Percentiles rank a stretch among this genome's conserved stretches.
phyloP scores from a whole-genome alignment of 2,797 vertebrate genomes.

The Anguilla obscura region DNA sequence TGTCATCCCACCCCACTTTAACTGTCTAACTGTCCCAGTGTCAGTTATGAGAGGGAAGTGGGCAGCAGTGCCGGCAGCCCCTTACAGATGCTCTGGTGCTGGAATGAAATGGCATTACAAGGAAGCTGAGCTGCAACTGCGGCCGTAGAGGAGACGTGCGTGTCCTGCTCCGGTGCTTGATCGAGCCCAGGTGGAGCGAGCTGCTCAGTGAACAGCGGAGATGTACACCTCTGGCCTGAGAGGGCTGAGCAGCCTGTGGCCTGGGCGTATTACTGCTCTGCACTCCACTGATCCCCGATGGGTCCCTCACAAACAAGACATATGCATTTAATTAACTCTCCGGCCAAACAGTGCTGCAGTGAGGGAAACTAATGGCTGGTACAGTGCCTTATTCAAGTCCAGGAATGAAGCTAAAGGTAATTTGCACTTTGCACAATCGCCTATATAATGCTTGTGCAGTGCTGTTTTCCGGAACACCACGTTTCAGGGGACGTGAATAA shows the following conservation, averaged over 20 bases:
- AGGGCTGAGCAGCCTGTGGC: neutral
- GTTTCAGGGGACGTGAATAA: neutral
- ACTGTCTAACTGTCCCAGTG: neutral
- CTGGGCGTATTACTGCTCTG: neutral
- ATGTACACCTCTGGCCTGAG: neutral
- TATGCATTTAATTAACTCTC: slow-evolving; percentile 38
- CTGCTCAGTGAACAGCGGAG: neutral
- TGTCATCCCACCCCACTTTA: neutral
- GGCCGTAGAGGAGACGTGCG: neutral
- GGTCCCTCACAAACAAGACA: neutral
- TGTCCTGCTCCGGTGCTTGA: neutral
- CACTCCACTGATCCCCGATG: neutral
- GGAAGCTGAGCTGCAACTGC: neutral
- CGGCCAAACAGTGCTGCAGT: neutral
- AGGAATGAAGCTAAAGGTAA: neutral
- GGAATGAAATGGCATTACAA: neutral
- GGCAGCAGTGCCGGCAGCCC: neutral
- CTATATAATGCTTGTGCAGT: neutral
- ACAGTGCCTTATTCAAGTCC: slow-evolving; percentile 19
- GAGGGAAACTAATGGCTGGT: neutral
- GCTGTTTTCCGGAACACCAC: neutral
- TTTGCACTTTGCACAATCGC: neutral
- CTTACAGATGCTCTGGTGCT: neutral
- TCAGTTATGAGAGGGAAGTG: neutral
- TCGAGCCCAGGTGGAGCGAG: neutral